phyloP scores from a whole-genome alignment of 2,888 invertebrate species.

The Oscheius sp. region DNA sequence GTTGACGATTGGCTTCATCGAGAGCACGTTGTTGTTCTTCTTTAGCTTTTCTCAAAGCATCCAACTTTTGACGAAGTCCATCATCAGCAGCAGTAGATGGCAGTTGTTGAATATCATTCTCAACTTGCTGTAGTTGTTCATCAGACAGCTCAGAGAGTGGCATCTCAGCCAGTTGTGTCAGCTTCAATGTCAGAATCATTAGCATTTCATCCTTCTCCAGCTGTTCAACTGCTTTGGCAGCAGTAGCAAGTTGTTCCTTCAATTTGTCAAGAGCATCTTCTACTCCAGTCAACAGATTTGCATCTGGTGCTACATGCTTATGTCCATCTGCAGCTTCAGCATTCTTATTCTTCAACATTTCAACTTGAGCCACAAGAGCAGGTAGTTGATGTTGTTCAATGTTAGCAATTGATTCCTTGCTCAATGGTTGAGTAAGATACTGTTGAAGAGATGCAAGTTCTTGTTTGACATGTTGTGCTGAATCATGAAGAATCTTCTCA shows the following conservation, averaged over 20 bases:
- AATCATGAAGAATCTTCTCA: slow-evolving; percentile 49
- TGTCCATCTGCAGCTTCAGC: slow-evolving; percentile 36
- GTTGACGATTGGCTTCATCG: slow-evolving; percentile 3
- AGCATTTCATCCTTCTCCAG: slow-evolving; percentile 41
- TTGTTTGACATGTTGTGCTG: slow-evolving; percentile 43
- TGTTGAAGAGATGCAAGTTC: slow-evolving; percentile 42
- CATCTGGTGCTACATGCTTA: slow-evolving; percentile 41
- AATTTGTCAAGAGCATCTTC: slow-evolving; percentile 37
- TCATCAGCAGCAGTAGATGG: slow-evolving; percentile 35
- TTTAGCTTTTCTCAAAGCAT: slow-evolving; percentile 35
- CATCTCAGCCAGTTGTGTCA: slow-evolving; percentile 39
- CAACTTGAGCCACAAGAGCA: slow-evolving; percentile 47
- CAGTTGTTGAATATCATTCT: slow-evolving; percentile 38
- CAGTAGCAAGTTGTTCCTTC: slow-evolving; percentile 38
- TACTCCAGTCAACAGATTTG: slow-evolving; percentile 22
- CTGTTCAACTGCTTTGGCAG: slow-evolving; percentile 40
- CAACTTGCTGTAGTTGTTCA: slow-evolving; percentile 20
- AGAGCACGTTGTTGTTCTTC: slow-evolving; percentile 26
- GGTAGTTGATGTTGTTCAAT: slow-evolving; percentile 36
- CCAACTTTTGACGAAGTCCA: slow-evolving; percentile 40
- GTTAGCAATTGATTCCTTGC: slow-evolving; percentile 7
- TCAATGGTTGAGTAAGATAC: slow-evolving; percentile 29
- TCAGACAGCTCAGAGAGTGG: slow-evolving; percentile 32
- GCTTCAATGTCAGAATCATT: slow-evolving; percentile 37
- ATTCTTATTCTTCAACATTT: slow-evolving; percentile 40